These are phyloP conservation scores for Temnothorax nylanderi DNA, from an alignment of 1,140 invertebrate species.

Conservation along the genomic window DNA sequence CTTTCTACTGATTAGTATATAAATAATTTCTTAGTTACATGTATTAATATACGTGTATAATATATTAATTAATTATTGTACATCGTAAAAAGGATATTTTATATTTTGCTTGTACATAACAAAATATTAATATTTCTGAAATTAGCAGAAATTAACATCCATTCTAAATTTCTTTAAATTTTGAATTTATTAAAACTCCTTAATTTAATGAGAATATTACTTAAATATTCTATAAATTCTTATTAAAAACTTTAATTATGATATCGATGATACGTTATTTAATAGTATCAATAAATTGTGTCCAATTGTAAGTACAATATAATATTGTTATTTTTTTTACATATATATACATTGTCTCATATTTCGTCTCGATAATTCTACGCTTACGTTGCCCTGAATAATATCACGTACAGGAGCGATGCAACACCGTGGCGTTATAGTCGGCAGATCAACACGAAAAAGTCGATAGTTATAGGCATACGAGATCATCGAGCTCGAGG, in stretches of 20 bases:
- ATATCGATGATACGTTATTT: background rate
- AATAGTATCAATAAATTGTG: background rate
- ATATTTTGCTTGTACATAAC: background rate
- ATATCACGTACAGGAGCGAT: conserved; percentile 45
- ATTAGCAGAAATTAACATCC: background rate
- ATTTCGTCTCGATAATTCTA: background rate
- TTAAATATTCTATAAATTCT: background rate
- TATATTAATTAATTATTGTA: background rate
- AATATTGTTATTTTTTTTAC: background rate
- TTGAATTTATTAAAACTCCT: background rate
- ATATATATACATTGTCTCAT: background rate
- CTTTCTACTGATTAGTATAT: background rate
- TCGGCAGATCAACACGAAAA: conserved; percentile 61
- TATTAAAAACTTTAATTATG: background rate
- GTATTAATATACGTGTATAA: background rate
- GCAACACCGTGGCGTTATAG: conserved; percentile 37
- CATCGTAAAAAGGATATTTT: background rate
- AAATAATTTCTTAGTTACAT: background rate
- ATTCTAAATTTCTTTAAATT: background rate
- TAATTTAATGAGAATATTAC: background rate
- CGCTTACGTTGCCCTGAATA: background rate
- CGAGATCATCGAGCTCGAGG: conserved; percentile 73
- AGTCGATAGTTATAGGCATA: conserved; percentile 74
- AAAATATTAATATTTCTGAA: background rate
- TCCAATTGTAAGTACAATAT: background rate